A percentile compares a stretch with the other conserved stretches of the same genome.
Conservation (phyloP, 1,140 invertebrate genomes). For the Tetramorium simillimum region DNA sequence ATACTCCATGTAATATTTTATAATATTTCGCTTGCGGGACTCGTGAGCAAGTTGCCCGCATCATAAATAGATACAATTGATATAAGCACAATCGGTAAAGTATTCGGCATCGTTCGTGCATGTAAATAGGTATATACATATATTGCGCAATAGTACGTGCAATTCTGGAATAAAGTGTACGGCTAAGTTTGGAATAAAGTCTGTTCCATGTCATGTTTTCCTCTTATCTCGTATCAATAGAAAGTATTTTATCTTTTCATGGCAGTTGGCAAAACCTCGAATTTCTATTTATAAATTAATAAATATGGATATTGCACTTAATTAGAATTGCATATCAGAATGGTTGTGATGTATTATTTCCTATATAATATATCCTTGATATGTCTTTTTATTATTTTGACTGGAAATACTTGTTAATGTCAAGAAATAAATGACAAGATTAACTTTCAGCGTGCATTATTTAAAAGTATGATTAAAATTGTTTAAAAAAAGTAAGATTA, state of each 20-base stretch:
- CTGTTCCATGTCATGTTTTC: background rate
- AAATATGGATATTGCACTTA: background rate
- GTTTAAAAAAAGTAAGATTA: background rate
- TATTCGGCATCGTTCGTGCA: background rate
- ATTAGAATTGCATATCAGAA: too few relatives aligned
- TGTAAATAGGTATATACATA: background rate
- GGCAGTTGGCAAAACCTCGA: background rate
- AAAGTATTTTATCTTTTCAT: background rate
- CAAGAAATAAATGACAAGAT: background rate
- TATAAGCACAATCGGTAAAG: background rate
- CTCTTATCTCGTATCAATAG: conserved; percentile 30
- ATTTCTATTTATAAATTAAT: conserved; percentile 5
- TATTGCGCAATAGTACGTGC: background rate
- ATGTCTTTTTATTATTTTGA: background rate
- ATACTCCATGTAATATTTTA: background rate
- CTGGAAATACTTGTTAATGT: background rate
- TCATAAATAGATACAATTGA: background rate
- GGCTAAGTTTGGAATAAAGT: too few relatives aligned
- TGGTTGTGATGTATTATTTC: background rate
- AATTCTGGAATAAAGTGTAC: background rate
- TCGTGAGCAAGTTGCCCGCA: background rate
- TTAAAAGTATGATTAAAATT: background rate
- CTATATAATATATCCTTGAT: background rate
- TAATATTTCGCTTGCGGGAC: background rate
- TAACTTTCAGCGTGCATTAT: background rate